Evolutionary conservation across 2,113 vertebrate genomes (phyloP).

Genomic region (Cebidichthys violaceus): DNA sequence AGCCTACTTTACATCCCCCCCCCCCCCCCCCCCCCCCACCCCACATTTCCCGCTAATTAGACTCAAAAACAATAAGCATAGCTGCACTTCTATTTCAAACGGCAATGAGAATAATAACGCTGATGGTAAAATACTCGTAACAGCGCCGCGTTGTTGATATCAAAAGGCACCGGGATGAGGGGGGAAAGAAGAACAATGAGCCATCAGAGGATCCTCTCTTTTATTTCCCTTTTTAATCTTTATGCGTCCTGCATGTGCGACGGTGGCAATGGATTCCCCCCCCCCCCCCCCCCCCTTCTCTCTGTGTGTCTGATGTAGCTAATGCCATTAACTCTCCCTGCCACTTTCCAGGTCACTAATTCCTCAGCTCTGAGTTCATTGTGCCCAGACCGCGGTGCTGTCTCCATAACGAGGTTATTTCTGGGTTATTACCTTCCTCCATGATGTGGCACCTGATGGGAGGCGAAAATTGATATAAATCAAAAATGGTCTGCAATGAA

Average conservation of each 20-base stretch:
- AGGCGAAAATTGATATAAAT: slow-evolving; percentile 97
- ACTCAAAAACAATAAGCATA: slow-evolving; percentile 77
- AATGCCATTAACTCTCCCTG: slow-evolving; percentile 93
- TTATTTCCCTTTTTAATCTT: slow-evolving; percentile 68
- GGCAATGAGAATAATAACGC: slow-evolving; percentile 63
- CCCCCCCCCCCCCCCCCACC: not conserved
- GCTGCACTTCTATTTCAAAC: slow-evolving; percentile 72
- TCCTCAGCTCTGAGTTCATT: slow-evolving; percentile 99
- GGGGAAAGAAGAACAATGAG: slow-evolving; percentile 69
- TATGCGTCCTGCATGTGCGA: slow-evolving; percentile 45
- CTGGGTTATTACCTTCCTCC: slow-evolving; percentile 99
- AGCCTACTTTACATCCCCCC: slow-evolving; percentile 60
- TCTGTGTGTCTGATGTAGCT: slow-evolving; percentile 84
- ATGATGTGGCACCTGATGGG: slow-evolving; percentile 96
- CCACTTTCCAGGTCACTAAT: slow-evolving; percentile 99
- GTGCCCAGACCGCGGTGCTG: slow-evolving; percentile 96
- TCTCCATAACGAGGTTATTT: slow-evolving; percentile 99
- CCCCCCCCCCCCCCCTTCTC: slow-evolving; percentile 74
- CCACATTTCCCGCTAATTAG: slow-evolving; percentile 81
- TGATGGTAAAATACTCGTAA: slow-evolving; percentile 68
- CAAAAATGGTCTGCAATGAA: slow-evolving; percentile 90
- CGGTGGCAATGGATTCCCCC: slow-evolving; percentile 52
- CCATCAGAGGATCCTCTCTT: slow-evolving; percentile 63
- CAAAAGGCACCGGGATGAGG: slow-evolving; percentile 63
- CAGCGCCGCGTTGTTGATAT: slow-evolving; percentile 48